Evolutionary conservation across 1,140 invertebrate species (phyloP).

Genomic region (Euura lappo): DNA sequence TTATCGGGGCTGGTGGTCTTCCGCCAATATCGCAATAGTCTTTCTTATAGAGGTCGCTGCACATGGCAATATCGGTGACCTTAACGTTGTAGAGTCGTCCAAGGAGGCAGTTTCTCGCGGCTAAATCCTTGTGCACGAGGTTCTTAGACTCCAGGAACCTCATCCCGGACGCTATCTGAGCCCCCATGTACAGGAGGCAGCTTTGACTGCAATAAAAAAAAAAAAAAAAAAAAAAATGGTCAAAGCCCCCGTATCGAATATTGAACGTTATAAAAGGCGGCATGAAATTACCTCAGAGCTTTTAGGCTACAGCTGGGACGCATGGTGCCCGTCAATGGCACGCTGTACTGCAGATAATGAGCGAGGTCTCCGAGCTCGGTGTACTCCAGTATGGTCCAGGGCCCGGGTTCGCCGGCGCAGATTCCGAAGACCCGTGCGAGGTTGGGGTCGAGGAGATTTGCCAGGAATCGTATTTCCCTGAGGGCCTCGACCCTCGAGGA

Average conservation of each 20-base stretch:
- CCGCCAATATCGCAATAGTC: constrained; percentile 84
- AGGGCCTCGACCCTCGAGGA: constrained; percentile 55
- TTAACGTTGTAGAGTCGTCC: constrained; percentile 82
- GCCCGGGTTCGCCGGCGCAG: constrained; percentile 66
- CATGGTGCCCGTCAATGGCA: constrained; percentile 50
- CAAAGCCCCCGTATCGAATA: not conserved
- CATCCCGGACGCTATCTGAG: constrained; percentile 89
- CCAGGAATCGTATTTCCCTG: constrained; percentile 76
- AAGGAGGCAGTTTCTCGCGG: constrained; percentile 84
- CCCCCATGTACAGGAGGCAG: constrained; percentile 82
- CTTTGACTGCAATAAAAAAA: constrained; percentile 70
- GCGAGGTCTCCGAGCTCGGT: constrained; percentile 81
- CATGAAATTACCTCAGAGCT: constrained; percentile 48
- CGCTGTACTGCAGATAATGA: constrained; percentile 71
- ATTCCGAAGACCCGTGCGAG: constrained; percentile 77
- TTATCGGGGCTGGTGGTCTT: constrained; percentile 71
- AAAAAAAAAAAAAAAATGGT: too few species aligned
- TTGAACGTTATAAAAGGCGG: too few species aligned
- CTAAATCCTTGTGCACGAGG: constrained; percentile 79
- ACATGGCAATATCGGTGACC: constrained; percentile 91
- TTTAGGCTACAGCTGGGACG: constrained; percentile 54
- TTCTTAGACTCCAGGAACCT: constrained; percentile 81
- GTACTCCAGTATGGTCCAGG: constrained; percentile 80
- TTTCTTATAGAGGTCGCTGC: constrained; percentile 79
- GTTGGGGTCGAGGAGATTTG: constrained; percentile 75